These are phyloP conservation scores for Papilio dardanus DNA, from an alignment of 1,140 invertebrate species.

Conservation along the genomic window DNA sequence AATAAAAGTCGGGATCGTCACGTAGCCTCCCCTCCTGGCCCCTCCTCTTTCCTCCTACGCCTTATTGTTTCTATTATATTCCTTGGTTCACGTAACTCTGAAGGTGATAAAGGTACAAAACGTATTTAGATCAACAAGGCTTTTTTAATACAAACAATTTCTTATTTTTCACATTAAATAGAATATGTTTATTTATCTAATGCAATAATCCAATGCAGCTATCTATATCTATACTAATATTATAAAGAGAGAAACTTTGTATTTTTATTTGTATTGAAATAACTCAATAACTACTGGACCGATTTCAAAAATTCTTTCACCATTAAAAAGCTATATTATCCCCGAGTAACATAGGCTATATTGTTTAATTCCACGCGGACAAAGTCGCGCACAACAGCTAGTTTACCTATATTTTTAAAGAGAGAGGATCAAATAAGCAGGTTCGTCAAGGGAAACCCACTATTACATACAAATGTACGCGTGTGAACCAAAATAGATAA, in stretches of 20 bases:
- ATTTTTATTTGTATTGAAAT: no score
- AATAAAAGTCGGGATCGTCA: constrained; percentile 35
- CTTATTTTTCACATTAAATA: background rate
- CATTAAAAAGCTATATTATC: no score
- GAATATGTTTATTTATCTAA: background rate
- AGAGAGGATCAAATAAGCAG: no score
- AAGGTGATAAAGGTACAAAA: background rate
- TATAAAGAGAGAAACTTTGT: no score
- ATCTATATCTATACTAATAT: constrained; percentile 2
- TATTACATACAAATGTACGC: background rate
- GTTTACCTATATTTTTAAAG: no score
- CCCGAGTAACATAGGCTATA: no score
- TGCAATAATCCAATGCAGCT: no score
- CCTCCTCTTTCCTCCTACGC: background rate
- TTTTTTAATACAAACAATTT: background rate
- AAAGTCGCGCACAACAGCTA: no score
- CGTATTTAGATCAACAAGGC: background rate
- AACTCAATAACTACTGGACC: no score
- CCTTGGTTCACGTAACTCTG: background rate
- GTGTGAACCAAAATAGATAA: constrained; percentile 1
- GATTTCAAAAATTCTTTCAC: no score
- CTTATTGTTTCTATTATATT: constrained; percentile 23
- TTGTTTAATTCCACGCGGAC: no score
- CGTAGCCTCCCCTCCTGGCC: constrained; percentile 20
- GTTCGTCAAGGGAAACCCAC: background rate